Base-by-base conservation (phyloP, 92 coral and sea anemone genomes). In the Heteractis magnifica region DNA sequence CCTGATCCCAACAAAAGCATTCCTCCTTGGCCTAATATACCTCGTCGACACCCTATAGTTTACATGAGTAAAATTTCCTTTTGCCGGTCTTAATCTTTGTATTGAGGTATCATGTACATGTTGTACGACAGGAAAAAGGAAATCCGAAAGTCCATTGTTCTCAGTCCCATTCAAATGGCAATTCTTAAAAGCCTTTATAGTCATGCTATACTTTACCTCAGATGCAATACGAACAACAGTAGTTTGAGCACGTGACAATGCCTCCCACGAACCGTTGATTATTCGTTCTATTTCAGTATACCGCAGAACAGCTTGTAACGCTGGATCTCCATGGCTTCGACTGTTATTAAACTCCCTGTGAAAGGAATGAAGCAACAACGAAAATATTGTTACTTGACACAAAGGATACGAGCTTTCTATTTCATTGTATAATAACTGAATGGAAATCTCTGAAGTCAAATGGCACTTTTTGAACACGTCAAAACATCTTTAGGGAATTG, bases 301-400 rank as follows among this genome's bases (percentile, higher is more conserved):
- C 55, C 72, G 89, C 49, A 85, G 77, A 53, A 93, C 79, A 52
- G 88, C 91, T 51, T 84, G 71, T 52, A 84, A 51, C 9, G 92
- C 65, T 10, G 86, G 16, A n/a, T 89, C 44, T 13, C 92, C 97
- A 60, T 89, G 88, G 10, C 77, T 23, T 48, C 82, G 90, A 76
- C 88, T 86, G 49, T 44, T 62, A 78, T 84, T 82, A 68, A 91
- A 91, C 9, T 82, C 90, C 86, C 97, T 89, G 26, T 62, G 8
- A 8, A 68, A 85, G 44, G 12, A 41, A 52, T 9, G 34, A 78
- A 15, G 14, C 18, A 9, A 52, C 6, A 16, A 52, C 49, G 15
- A 56, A 49, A 9, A 68, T 9, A 68, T 9, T 68, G 23, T 9
- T 34, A 34, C 44, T 34, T 34, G 18, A 68, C 58, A 12, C 58